phyloP scores from a whole-genome alignment of 2,888 invertebrate species.

The Quadroppia sp. region DNA sequence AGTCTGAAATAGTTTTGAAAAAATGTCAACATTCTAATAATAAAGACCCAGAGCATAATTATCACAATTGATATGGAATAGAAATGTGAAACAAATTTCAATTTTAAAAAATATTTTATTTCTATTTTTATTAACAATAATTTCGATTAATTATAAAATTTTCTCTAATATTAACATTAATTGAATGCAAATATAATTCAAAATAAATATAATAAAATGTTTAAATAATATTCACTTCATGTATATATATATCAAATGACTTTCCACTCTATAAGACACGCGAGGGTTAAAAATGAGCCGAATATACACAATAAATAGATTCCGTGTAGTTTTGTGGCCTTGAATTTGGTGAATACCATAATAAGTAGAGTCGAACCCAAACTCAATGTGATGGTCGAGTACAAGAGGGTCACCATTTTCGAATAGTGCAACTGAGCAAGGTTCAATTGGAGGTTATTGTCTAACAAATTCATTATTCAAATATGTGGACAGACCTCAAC shows the following conservation, averaged over 20 bases:
- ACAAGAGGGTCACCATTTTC: constrained; percentile 33
- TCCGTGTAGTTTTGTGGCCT: constrained; percentile 35
- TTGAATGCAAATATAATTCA: too few relatives aligned
- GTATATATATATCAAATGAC: constrained; percentile 35
- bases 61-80: too few relatives aligned
- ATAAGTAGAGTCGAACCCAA: constrained; percentile 32
- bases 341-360: constrained; percentile 19
- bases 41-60: too few relatives aligned
- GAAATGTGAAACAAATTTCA: too few relatives aligned
- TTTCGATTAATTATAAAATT: too few relatives aligned
- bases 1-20: too few relatives aligned
- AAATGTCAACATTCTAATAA: too few relatives aligned
- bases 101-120: too few relatives aligned
- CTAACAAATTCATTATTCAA: background rate
- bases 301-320: constrained; percentile 34
- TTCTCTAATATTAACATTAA: too few relatives aligned
- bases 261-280: constrained; percentile 29
- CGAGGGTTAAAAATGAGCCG: constrained; percentile 16
- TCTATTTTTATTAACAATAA: too few relatives aligned
- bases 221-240: too few relatives aligned
- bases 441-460: background rate
- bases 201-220: too few relatives aligned
- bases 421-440: constrained; percentile 28
- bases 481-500: background rate
- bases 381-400: constrained; percentile 12